These are phyloP conservation scores for Seira ritae DNA, from an alignment of 2,888 invertebrate species.

Conservation along the genomic window DNA sequence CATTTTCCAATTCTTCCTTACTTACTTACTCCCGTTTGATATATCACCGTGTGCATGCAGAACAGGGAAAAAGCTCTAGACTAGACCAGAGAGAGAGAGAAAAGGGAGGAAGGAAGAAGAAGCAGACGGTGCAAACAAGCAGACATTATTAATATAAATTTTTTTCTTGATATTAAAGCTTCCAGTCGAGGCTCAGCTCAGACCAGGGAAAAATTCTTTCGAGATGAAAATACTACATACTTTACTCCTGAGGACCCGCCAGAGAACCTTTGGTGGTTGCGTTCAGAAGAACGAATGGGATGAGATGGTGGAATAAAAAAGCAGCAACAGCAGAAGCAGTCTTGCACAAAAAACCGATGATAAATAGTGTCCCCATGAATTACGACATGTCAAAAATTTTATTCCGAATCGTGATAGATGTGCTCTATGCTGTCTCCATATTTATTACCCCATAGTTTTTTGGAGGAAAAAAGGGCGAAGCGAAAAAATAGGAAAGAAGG, in stretches of 20 bases:
- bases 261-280: no score
- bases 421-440: slow-evolving; percentile 68
- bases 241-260: no score
- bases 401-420: slow-evolving; percentile 73
- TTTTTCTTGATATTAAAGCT: slow-evolving; percentile 30
- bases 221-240: not conserved
- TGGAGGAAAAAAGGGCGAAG: no score
- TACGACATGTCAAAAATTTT: slow-evolving; percentile 73
- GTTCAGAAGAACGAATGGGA: slow-evolving; percentile 38
- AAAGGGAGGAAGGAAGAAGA: slow-evolving; percentile 42
- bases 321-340: slow-evolving; percentile 51
- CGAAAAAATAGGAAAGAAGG: not conserved
- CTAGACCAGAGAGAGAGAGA: no score
- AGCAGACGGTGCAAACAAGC: slow-evolving; percentile 58
- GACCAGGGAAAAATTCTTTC: not conserved
- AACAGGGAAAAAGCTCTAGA: slow-evolving; percentile 22
- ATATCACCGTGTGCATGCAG: slow-evolving; percentile 46
- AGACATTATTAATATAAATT: no score
- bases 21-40: slow-evolving; percentile 20
- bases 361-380: slow-evolving; percentile 70
- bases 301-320: slow-evolving; percentile 44
- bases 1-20: slow-evolving; percentile 50
- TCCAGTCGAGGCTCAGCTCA: not conserved
- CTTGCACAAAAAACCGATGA: slow-evolving; percentile 68
- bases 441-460: slow-evolving; percentile 65